A percentile compares a stretch with the other conserved stretches of the same genome.
Conservation (phyloP, 1,140 invertebrate genomes). For the Neomicropteryx cornuta region DNA sequence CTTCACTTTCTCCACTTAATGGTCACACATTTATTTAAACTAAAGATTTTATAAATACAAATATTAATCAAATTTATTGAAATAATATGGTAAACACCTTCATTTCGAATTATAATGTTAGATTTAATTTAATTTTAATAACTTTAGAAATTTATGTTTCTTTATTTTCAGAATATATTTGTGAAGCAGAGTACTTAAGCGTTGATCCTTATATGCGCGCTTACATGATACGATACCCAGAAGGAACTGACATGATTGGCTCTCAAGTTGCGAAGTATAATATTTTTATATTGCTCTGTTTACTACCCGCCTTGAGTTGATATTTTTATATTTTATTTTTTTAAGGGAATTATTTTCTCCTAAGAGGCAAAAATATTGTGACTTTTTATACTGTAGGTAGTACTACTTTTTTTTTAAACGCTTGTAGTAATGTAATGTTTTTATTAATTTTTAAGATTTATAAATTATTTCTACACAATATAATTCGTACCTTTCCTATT, state of each 20-base stretch:
- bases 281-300: not conserved
- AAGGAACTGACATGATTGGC: constrained; percentile 49
- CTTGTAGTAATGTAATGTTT: constrained; percentile 1
- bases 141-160: not conserved
- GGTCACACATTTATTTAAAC: constrained; percentile 1
- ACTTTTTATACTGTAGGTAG: not conserved
- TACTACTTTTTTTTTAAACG: constrained; percentile 3
- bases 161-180: constrained; percentile 46
- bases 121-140: not conserved
- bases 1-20: not conserved
- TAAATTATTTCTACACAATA: too few species aligned
- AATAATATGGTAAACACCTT: constrained; percentile 21
- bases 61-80: too few species aligned
- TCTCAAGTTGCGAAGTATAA: constrained; percentile 47
- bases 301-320: not conserved
- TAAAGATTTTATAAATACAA: constrained; percentile 2
- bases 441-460: constrained; percentile 2
- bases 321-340: not conserved
- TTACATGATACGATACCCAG: constrained; percentile 35
- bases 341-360: not conserved
- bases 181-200: constrained; percentile 53
- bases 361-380: constrained; percentile 1
- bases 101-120: constrained; percentile 24
- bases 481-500: too few species aligned
- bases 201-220: constrained; percentile 63